Evolutionary conservation across 2,113 vertebrate species (phyloP).

Genomic region (Rhea pennata): DNA sequence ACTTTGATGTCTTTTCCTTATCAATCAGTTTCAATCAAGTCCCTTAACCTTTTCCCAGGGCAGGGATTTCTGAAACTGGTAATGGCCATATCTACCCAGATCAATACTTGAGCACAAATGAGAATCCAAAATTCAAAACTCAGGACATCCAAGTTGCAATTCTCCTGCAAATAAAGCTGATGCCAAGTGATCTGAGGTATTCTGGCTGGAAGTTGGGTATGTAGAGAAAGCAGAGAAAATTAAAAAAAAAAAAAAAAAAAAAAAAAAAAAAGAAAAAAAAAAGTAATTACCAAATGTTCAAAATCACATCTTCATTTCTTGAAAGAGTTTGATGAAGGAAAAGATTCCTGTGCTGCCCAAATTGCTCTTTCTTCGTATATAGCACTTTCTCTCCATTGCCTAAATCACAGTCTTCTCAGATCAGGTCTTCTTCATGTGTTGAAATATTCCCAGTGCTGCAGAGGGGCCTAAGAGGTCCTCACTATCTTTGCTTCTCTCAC

Average conservation of each 20-base stretch:
- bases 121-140: conserved; percentile 17
- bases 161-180: not conserved
- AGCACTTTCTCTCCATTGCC: not conserved
- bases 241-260: not conserved
- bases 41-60: conserved; percentile 29
- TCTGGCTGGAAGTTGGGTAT: not conserved
- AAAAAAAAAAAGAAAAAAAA: not conserved
- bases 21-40: conserved; percentile 41
- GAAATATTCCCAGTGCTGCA: not conserved
- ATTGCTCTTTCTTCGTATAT: not conserved
- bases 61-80: conserved; percentile 16
- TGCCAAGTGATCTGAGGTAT: not conserved
- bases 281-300: not conserved
- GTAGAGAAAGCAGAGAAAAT: not conserved
- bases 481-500: not conserved
- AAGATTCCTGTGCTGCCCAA: not conserved
- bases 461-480: not conserved
- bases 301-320: conserved; percentile 28
- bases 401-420: not conserved
- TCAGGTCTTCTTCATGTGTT: not conserved
- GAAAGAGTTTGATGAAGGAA: not conserved
- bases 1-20: conserved; percentile 47
- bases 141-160: not conserved
- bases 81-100: not conserved
- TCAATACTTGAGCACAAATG: not conserved